These are phyloP conservation scores for Genyomyrus donnyi DNA, from an alignment of 2,113 vertebrate species.

Conservation along the genomic window DNA sequence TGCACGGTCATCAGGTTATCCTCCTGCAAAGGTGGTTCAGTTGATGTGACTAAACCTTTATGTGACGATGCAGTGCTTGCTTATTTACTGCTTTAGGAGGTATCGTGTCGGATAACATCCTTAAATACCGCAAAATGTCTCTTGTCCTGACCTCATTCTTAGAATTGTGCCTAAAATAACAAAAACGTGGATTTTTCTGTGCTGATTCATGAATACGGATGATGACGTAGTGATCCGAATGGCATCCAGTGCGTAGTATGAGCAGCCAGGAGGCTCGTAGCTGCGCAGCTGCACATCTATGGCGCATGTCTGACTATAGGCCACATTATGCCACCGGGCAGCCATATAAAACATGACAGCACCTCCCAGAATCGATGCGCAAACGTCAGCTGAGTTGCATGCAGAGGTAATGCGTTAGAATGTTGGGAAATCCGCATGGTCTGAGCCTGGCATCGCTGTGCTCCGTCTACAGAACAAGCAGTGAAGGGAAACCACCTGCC, in stretches of 20 bases:
- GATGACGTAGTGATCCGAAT: neutral
- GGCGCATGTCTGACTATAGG: neutral
- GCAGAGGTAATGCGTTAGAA: neutral
- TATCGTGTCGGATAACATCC: neutral
- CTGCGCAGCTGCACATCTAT: neutral
- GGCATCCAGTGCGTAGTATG: neutral
- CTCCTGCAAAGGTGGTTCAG: neutral
- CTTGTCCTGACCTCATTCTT: neutral
- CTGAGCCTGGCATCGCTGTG: neutral
- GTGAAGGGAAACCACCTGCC: constrained; percentile 36
- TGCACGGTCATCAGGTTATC: neutral
- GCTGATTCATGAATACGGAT: neutral
- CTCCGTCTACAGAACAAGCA: constrained; percentile 5
- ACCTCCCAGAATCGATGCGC: neutral
- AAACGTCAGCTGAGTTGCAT: neutral
- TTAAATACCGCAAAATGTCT: neutral
- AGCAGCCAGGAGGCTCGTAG: neutral
- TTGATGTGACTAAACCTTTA: neutral
- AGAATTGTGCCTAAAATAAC: neutral
- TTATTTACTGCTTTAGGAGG: neutral
- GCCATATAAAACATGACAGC: neutral
- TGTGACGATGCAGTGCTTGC: neutral
- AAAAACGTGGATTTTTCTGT: neutral
- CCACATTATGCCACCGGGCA: neutral
- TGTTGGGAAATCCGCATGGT: neutral